Conservation (phyloP, 2,797 vertebrate genomes). For the Enteromius unitaeniatus region DNA sequence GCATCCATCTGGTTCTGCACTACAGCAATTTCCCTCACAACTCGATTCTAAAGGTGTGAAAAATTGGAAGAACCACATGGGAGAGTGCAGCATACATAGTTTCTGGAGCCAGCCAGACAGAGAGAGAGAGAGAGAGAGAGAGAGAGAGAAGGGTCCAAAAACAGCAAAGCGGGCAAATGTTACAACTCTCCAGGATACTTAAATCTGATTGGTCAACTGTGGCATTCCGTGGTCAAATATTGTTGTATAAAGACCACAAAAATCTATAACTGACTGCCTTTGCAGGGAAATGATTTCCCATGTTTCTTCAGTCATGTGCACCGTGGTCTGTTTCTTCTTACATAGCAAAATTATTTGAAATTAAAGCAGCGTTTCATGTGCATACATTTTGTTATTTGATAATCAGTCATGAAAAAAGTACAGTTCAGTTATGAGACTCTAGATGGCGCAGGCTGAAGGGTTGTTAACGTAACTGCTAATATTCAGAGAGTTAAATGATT, state of each 20-base stretch:
- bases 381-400: neutral
- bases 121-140: neutral
- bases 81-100: neutral
- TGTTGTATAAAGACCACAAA: neutral
- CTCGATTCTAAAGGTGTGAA: conserved; percentile 45
- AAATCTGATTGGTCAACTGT: conserved; percentile 19
- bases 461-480: too few relatives aligned
- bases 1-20: conserved; percentile 55
- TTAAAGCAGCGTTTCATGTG: neutral
- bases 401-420: neutral
- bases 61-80: conserved; percentile 38
- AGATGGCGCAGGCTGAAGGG: too few relatives aligned
- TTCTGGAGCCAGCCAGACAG: neutral
- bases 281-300: neutral
- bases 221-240: neutral
- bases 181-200: neutral
- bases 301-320: neutral
- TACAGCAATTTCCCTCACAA: conserved; percentile 29
- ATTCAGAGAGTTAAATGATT: too few relatives aligned
- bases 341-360: neutral
- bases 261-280: neutral
- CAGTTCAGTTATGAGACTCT: too few relatives aligned
- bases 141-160: neutral
- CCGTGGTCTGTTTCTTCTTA: neutral
- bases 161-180: neutral